A percentile compares a stretch with the other conserved stretches of the same genome.
Evolutionary conservation across 1,140 invertebrate species (phyloP).

Genomic region (Caerostris extrusa): DNA sequence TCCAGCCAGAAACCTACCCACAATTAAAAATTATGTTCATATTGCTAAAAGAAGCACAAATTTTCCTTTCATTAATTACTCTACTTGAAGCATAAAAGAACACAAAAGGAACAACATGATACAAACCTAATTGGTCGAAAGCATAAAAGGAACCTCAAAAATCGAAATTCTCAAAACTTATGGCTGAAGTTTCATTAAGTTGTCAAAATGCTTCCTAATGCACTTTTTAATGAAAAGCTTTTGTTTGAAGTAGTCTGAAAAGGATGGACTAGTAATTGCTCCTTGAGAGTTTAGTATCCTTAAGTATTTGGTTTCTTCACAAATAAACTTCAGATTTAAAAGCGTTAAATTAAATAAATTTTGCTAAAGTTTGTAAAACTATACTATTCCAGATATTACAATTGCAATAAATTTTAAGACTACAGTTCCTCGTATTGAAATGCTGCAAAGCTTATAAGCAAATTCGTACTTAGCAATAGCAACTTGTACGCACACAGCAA

Average conservation of each 20-base stretch:
- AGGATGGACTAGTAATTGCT: neutral
- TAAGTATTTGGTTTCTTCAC: neutral
- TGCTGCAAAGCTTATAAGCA: no score
- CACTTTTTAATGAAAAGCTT: no score
- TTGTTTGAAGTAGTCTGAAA: no score
- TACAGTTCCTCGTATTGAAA: no score
- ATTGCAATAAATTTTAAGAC: no score
- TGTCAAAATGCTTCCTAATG: neutral
- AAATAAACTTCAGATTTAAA: neutral
- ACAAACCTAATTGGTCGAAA: neutral
- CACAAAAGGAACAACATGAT: neutral
- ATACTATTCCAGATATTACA: no score
- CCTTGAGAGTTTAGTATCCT: neutral
- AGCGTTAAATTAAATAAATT: no score
- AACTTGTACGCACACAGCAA: no score
- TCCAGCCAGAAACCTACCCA: neutral
- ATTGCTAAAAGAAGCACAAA: neutral
- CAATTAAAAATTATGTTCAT: neutral
- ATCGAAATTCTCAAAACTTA: neutral
- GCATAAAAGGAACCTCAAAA: neutral
- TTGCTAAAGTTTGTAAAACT: no score
- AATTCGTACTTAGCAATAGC: no score
- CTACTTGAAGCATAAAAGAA: neutral
- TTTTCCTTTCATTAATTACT: neutral
- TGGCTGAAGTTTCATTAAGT: neutral